These are phyloP conservation scores for Zeuzera pyrina DNA, from an alignment of 2,888 invertebrate species.

Conservation along the genomic window DNA sequence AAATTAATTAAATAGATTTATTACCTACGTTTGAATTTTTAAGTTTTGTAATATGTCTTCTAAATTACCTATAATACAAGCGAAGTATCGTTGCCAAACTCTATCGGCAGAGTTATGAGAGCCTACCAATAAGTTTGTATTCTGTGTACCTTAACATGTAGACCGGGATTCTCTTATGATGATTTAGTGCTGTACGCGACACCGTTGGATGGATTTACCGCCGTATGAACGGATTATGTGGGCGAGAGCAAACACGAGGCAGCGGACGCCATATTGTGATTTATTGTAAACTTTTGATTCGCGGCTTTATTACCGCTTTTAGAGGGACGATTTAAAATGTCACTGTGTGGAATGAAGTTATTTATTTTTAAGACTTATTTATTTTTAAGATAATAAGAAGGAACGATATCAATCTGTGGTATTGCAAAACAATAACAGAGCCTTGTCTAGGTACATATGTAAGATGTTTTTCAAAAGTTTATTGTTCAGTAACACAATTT, in stretches of 20 bases:
- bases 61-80: too few species aligned
- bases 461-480: too few species aligned
- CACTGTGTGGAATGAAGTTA: too few species aligned
- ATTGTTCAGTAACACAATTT: too few species aligned
- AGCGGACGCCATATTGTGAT: slow-evolving; percentile 68
- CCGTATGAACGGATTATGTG: slow-evolving; percentile 71
- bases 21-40: too few species aligned
- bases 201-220: slow-evolving; percentile 69
- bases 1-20: too few species aligned
- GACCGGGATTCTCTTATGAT: slow-evolving; percentile 69
- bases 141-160: slow-evolving; percentile 34
- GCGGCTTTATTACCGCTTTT: slow-evolving; percentile 57
- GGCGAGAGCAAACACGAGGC: slow-evolving; percentile 71
- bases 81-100: slow-evolving; percentile 37
- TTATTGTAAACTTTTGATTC: slow-evolving; percentile 67
- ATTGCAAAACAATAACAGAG: too few species aligned
- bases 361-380: too few species aligned
- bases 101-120: slow-evolving; percentile 22
- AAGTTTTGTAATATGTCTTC: too few species aligned
- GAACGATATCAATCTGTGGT: too few species aligned
- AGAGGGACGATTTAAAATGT: slow-evolving; percentile 35
- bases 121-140: slow-evolving; percentile 20
- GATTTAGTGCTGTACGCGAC: slow-evolving; percentile 66
- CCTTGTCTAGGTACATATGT: too few species aligned
- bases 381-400: too few species aligned